Percentiles rank a stretch among this genome's conserved stretches.
Conservation (phyloP, 1,140 invertebrate species). For the Akabosia matsudoensis region DNA sequence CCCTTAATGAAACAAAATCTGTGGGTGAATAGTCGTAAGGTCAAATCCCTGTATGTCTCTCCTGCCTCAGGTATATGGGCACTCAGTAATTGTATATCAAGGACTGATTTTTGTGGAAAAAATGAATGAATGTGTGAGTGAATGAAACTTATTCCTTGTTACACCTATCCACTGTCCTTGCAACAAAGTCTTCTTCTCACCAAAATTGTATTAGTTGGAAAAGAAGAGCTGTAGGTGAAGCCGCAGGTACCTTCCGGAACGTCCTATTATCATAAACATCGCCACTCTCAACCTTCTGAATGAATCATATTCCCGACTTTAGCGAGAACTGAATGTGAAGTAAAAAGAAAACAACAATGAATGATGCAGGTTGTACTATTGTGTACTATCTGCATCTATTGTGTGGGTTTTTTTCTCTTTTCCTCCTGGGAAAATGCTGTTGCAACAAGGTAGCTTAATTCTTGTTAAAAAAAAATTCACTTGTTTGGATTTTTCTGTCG, state of each 20-base stretch:
- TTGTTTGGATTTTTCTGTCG: constrained; percentile 10
- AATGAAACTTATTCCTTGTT: not conserved
- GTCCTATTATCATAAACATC: not conserved
- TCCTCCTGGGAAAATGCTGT: constrained; percentile 20
- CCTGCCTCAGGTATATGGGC: not conserved
- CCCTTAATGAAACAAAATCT: not conserved
- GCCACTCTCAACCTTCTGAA: not conserved
- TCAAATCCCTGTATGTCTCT: not conserved
- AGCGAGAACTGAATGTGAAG: not conserved
- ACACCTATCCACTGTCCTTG: not conserved
- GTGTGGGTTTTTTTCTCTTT: not conserved
- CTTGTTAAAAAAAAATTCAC: constrained; percentile 14
- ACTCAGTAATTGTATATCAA: not conserved
- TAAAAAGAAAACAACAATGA: constrained; percentile 9
- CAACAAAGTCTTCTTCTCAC: not conserved
- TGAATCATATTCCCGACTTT: not conserved
- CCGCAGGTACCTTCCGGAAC: constrained; percentile 18
- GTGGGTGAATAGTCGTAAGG: not conserved
- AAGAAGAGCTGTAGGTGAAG: not conserved
- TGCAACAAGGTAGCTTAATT: not conserved
- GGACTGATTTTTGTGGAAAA: not conserved
- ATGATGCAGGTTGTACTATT: constrained; percentile 12
- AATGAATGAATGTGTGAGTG: not conserved
- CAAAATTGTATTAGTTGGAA: not conserved
- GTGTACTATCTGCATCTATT: not conserved